These are phyloP conservation scores for Leucozona laternaria DNA, from an alignment of 2,888 invertebrate genomes.

Conservation along the genomic window DNA sequence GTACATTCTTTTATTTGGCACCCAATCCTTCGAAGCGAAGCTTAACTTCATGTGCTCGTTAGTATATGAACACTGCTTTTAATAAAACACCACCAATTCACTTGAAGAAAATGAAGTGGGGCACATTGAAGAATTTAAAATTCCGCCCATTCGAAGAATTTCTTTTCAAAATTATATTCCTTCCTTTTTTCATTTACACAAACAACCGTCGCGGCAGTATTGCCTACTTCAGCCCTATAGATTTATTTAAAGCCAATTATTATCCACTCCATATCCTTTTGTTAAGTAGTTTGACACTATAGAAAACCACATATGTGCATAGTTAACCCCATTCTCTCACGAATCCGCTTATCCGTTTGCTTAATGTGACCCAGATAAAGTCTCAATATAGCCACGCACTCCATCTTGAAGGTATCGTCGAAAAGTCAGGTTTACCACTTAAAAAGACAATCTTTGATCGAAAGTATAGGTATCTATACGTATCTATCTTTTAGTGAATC, in stretches of 20 bases:
- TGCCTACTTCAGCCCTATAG: not conserved
- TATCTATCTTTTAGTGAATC: not conserved
- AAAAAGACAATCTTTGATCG: conserved; percentile 11
- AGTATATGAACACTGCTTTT: not conserved
- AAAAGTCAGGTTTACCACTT: conserved; percentile 11
- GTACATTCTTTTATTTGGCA: not conserved
- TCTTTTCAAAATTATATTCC: not conserved
- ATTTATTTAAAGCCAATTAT: conserved; percentile 43
- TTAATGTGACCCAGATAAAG: conserved; percentile 58
- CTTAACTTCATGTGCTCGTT: not conserved
- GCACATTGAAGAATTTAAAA: conserved; percentile 30
- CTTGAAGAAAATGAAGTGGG: not conserved
- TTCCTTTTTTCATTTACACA: not conserved
- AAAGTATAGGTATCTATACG: not conserved
- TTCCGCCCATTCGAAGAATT: conserved; percentile 47
- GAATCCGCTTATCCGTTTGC: conserved; percentile 24
- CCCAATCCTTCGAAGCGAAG: not conserved
- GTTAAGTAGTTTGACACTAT: conserved; percentile 10
- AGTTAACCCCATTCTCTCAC: conserved; percentile 51
- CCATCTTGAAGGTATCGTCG: conserved; percentile 10
- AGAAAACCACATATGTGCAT: not conserved
- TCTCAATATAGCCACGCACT: conserved; percentile 53
- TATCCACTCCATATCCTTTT: conserved; percentile 14
- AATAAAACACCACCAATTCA: not conserved
- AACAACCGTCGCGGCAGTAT: not conserved